Percentiles rank a stretch among this genome's conserved stretches.
Evolutionary conservation across 2,797 vertebrate species (phyloP).

Genomic region (Sebastiscus tertius): DNA sequence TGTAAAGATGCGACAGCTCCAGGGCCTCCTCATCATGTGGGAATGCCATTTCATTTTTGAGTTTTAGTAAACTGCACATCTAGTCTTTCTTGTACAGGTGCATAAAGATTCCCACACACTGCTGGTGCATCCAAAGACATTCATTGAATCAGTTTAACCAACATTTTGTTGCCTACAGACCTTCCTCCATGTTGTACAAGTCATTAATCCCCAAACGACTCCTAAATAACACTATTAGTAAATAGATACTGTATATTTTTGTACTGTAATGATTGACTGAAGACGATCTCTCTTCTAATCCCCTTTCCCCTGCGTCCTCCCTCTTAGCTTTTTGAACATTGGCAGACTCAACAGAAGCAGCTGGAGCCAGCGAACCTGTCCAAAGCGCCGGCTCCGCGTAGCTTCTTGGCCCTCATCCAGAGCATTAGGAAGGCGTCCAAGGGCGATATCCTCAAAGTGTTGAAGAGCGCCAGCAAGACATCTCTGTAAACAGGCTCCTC

Average conservation of each 20-base stretch:
- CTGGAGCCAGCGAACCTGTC: slow-evolving; percentile 90
- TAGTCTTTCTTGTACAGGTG: not conserved
- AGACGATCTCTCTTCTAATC: slow-evolving; percentile 41
- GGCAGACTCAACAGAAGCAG: slow-evolving; percentile 84
- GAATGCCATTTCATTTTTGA: not conserved
- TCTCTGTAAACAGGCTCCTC: slow-evolving; percentile 85
- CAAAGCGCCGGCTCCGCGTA: slow-evolving; percentile 86
- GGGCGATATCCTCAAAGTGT: slow-evolving; percentile 89
- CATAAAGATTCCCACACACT: not conserved
- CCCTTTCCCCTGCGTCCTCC: slow-evolving; percentile 29
- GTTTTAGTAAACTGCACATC: not conserved
- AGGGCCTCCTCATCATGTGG: not conserved
- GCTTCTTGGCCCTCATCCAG: slow-evolving; percentile 92
- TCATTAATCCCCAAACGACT: slow-evolving; percentile 5
- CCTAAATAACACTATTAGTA: slow-evolving; percentile 14
- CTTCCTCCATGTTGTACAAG: not conserved
- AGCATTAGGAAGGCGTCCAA: slow-evolving; percentile 89
- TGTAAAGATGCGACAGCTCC: not conserved
- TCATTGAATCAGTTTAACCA: not conserved
- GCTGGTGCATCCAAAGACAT: not conserved
- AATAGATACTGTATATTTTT: slow-evolving; percentile 47
- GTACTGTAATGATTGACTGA: slow-evolving; percentile 28
- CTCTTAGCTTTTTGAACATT: slow-evolving; percentile 89
- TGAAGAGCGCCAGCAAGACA: slow-evolving; percentile 88
- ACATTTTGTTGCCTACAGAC: not conserved